A percentile compares a stretch with the other conserved stretches of the same genome.
These are phyloP conservation scores for Rousettus madagascariensis DNA, from an alignment of 2,797 vertebrate species.

Conservation along the genomic window DNA sequence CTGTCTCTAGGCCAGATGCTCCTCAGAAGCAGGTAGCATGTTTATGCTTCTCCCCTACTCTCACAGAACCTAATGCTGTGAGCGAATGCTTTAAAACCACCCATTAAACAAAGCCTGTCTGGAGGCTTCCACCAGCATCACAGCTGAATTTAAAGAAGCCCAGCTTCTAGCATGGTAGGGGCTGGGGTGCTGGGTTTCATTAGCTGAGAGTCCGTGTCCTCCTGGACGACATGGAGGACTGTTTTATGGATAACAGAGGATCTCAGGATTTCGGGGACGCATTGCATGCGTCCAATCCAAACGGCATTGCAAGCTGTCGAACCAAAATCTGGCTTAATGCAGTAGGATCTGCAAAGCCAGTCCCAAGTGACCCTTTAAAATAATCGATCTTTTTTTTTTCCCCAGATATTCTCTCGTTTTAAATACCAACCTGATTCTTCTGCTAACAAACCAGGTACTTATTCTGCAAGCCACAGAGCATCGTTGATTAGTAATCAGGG, in stretches of 20 bases:
- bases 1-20: neutral
- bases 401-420: constrained; percentile 74
- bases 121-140: neutral
- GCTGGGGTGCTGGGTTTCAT: neutral
- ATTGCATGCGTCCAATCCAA: constrained; percentile 72
- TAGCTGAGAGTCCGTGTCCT: neutral
- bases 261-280: constrained; percentile 54
- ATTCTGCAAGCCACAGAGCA: constrained; percentile 51
- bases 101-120: constrained; percentile 24
- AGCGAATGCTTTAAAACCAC: neutral
- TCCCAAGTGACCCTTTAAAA: constrained; percentile 77
- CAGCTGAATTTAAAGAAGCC: constrained; percentile 23
- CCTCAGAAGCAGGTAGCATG: neutral
- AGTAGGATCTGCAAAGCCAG: constrained; percentile 71
- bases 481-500: constrained; percentile 50
- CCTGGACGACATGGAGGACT: constrained; percentile 15
- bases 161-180: accelerated
- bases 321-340: constrained; percentile 77
- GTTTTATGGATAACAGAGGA: constrained; percentile 59
- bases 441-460: constrained; percentile 70
- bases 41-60: neutral
- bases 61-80: neutral
- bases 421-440: constrained; percentile 78
- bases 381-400: constrained; percentile 74
- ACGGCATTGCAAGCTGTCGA: constrained; percentile 58